A percentile compares a stretch with the other conserved stretches of the same genome.
Evolutionary conservation across 2,888 invertebrate species (phyloP).

Genomic region (Tenthredo distinguenda): DNA sequence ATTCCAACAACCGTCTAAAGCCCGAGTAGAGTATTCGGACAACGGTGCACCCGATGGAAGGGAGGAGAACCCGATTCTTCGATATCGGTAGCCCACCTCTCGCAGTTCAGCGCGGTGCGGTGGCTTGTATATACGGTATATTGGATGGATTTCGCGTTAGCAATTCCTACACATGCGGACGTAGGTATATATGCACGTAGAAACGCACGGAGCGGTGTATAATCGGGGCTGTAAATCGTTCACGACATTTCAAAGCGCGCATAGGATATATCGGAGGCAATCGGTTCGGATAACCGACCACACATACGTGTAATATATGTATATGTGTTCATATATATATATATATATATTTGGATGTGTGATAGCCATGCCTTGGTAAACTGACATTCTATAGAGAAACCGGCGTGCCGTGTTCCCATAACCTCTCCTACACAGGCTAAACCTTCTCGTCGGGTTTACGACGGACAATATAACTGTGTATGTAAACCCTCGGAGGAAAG

Average conservation of each 20-base stretch:
- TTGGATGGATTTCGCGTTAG: not conserved
- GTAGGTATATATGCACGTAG: not conserved
- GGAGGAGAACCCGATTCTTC: not conserved
- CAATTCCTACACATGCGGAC: not conserved
- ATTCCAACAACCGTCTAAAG: not conserved
- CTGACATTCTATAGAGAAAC: constrained; percentile 25
- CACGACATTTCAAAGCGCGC: constrained; percentile 4
- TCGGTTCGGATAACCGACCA: not conserved
- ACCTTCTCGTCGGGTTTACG: constrained; percentile 39
- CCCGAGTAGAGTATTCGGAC: not conserved
- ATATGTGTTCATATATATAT: not conserved
- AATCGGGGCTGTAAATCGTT: constrained; percentile 24
- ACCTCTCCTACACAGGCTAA: constrained; percentile 55
- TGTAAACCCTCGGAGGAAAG: not conserved
- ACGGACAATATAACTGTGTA: constrained; percentile 47
- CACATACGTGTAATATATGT: not conserved
- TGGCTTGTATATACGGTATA: not conserved
- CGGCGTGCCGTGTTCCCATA: constrained; percentile 61
- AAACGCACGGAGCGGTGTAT: not conserved
- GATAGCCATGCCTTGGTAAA: not conserved
- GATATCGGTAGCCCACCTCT: not conserved
- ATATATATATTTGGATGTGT: no score
- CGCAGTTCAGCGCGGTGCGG: not conserved
- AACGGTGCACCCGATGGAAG: not conserved
- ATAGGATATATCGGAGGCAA: not conserved